Evolutionary conservation across 2,888 invertebrate genomes (phyloP), one percentile per base, ranked within the genome.

Genomic region (Sialis fuliginosa): DNA sequence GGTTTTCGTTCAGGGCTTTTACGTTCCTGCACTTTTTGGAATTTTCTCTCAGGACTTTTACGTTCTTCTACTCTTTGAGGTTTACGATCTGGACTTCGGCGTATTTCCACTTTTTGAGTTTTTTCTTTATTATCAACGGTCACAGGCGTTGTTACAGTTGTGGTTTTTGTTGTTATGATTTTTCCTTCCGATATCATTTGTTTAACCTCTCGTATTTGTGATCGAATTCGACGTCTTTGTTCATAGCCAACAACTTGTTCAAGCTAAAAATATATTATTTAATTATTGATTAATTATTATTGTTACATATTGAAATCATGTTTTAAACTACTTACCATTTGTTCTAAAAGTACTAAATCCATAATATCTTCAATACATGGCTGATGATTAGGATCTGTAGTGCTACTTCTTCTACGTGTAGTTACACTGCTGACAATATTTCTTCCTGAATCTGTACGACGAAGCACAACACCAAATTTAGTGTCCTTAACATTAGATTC

Each of bases 211-310:
- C 86, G 71, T 50, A 87, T 83, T 63, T 86, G 85, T 3, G 81
- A 73, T 51, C 87, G 72, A 47, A 88, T 81, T 53, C 81, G 74
- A 51, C 84, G 74, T 54, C 87, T 69, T 56, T 84, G 73, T 59
- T 87, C 86, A 60, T 87, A 87, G 51, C 79, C 79, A 47, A 75
- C 75, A 48, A 83, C 80, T 57, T 77, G 79, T 65, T 84, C 81
- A 62, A 86, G 66, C 77, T 81, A 68, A 56, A 72, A 71, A 55
- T 52, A 47, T 57, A 39, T 33, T 22, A 22, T 9, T 35, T 35
- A 35, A 35, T 35, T 35, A 35, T 35, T 34, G 6, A 7, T 34
- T 34, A 34, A 34, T 34, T 34, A 34, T 9, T 7, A 34, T 34
- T 9, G 9, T 34, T 34, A 34, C 9, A 31, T 39, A 33, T 45